These are phyloP conservation scores for Trichogramma evanescens DNA, from an alignment of 2,888 invertebrate species.

Conservation along the genomic window DNA sequence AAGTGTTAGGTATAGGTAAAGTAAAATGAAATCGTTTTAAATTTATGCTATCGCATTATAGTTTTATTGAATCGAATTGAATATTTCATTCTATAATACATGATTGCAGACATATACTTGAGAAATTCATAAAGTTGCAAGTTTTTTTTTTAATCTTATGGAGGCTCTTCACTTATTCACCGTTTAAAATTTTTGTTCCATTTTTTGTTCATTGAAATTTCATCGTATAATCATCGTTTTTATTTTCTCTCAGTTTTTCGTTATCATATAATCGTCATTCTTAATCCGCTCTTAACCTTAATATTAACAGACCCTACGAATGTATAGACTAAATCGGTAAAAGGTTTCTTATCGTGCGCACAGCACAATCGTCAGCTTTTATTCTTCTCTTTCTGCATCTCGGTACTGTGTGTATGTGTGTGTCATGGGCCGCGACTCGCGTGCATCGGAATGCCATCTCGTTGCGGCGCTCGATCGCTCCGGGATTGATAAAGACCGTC, in stretches of 20 bases:
- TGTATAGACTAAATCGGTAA: conserved; percentile 26
- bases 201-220: conserved; percentile 28
- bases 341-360: conserved; percentile 20
- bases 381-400: conserved; percentile 17
- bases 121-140: conserved; percentile 41
- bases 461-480: not conserved
- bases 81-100: conserved; percentile 40
- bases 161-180: conserved; percentile 29
- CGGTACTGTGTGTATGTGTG: conserved; percentile 22
- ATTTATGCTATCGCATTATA: conserved; percentile 27
- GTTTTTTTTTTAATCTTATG: conserved; percentile 39
- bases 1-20: not conserved
- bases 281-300: conserved; percentile 28
- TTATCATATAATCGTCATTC: conserved; percentile 27
- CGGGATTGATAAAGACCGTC: not conserved
- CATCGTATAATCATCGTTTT: conserved; percentile 24
- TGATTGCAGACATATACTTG: conserved; percentile 43
- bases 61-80: conserved; percentile 42
- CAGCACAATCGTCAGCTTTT: conserved; percentile 20
- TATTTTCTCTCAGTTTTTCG: conserved; percentile 14
- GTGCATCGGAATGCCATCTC: too few relatives aligned
- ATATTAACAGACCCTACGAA: conserved; percentile 38
- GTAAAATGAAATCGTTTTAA: not conserved
- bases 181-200: too few relatives aligned
- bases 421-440: not conserved